phyloP scores from a whole-genome alignment of 2,797 vertebrate species.

The Enteromius trimaculatus region DNA sequence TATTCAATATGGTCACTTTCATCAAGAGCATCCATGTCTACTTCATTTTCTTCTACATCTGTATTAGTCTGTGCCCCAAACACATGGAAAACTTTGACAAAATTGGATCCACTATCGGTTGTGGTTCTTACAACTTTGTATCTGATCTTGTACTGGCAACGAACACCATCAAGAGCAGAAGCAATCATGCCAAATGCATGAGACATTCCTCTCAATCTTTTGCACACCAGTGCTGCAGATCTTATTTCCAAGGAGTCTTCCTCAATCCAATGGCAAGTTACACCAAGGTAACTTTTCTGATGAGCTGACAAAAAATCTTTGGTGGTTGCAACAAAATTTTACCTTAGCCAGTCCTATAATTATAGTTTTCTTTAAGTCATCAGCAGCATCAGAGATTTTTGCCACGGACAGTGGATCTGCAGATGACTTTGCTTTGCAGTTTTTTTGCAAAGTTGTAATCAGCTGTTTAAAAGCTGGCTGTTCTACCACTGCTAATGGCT shows the following conservation, averaged over 20 bases:
- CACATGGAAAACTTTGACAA: too few relatives aligned
- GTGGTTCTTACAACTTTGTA: constrained; percentile 44
- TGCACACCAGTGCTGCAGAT: constrained; percentile 46
- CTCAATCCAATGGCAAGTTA: constrained; percentile 42
- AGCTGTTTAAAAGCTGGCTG: constrained; percentile 44
- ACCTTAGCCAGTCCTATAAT: constrained; percentile 28
- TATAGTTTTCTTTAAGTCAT: constrained; percentile 33
- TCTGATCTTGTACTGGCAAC: constrained; percentile 45
- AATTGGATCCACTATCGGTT: constrained; percentile 20
- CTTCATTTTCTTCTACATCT: too few relatives aligned
- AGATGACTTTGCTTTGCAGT: constrained; percentile 44
- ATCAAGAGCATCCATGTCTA: too few relatives aligned
- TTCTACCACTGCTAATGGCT: constrained; percentile 40
- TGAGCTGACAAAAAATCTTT: constrained; percentile 35
- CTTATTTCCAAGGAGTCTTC: constrained; percentile 39
- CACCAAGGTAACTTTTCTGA: constrained; percentile 47
- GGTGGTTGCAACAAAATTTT: constrained; percentile 49
- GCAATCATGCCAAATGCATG: constrained; percentile 32
- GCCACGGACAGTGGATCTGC: constrained; percentile 33
- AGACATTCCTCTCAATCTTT: constrained; percentile 46
- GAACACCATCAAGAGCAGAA: constrained; percentile 49
- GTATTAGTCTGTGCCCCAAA: too few relatives aligned
- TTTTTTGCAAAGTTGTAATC: constrained; percentile 35
- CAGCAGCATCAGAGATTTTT: constrained; percentile 46
- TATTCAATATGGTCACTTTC: too few relatives aligned